A percentile compares a stretch with the other conserved stretches of the same genome.
Evolutionary conservation across 2,888 invertebrate genomes (phyloP).

Genomic region (Creontiades dilutus): DNA sequence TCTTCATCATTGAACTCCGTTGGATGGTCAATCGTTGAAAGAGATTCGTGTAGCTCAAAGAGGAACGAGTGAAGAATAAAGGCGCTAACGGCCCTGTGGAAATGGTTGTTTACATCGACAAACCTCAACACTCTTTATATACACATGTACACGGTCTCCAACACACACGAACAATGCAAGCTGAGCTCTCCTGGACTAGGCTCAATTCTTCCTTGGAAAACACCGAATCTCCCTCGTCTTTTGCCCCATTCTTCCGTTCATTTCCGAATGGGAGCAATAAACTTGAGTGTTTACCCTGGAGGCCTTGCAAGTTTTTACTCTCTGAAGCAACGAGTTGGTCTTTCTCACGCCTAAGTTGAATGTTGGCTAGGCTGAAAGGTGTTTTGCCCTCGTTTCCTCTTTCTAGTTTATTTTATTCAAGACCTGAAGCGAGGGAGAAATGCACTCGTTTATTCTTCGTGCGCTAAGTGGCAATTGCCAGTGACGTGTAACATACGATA

Average conservation of each 20-base stretch:
- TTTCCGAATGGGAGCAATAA: conserved; percentile 34
- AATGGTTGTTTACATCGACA: neutral
- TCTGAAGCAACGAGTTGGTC: neutral
- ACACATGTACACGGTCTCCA: neutral
- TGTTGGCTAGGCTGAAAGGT: neutral
- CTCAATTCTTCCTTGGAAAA: neutral
- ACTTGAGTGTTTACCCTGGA: conserved; percentile 11
- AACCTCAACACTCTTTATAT: neutral
- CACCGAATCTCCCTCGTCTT: neutral
- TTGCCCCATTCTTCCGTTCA: neutral
- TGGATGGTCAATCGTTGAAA: no score
- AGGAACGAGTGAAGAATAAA: neutral
- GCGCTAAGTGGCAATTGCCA: no score
- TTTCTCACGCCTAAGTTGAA: neutral
- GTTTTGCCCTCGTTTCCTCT: neutral
- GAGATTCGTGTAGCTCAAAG: no score
- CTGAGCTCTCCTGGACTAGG: neutral
- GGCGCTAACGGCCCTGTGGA: neutral
- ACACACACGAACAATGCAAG: neutral
- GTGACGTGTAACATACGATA: no score
- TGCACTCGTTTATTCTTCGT: no score
- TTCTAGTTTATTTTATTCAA: no score
- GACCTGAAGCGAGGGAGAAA: no score
- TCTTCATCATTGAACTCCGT: no score
- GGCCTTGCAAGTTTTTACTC: neutral